Evolutionary conservation across 1,140 invertebrate species (phyloP).

Genomic region (Lucilia cuprina): DNA sequence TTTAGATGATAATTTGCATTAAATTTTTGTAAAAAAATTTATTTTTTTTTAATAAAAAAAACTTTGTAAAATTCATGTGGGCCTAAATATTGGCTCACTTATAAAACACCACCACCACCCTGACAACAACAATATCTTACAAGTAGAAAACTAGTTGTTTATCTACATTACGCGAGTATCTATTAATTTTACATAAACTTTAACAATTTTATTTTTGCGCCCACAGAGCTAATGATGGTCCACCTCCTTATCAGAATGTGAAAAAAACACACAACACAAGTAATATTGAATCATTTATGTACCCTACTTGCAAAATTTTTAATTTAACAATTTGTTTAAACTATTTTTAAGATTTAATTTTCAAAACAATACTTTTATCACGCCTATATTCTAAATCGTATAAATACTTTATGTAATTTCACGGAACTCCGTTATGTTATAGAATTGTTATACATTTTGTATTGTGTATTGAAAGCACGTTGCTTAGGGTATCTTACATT

Average conservation of each 20-base stretch:
- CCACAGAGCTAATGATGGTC: background rate
- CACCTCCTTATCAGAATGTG: background rate
- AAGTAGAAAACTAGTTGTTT: background rate
- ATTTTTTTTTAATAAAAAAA: too few relatives aligned
- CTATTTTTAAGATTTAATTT: too few relatives aligned
- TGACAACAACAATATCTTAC: background rate
- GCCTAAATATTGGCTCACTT: background rate
- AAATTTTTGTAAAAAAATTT: background rate
- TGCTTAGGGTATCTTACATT: too few relatives aligned
- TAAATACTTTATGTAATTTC: too few relatives aligned
- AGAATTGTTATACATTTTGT: too few relatives aligned
- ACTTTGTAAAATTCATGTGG: background rate
- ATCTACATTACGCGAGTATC: background rate
- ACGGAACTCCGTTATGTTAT: too few relatives aligned
- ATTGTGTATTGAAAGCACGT: too few relatives aligned
- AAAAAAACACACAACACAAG: background rate
- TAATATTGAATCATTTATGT: too few relatives aligned
- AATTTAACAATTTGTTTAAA: too few relatives aligned
- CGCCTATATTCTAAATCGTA: too few relatives aligned
- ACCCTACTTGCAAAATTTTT: too few relatives aligned
- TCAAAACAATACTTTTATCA: too few relatives aligned
- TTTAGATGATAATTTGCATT: slow-evolving; percentile 3
- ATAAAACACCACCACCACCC: background rate
- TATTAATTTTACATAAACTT: background rate
- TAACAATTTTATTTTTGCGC: background rate